These are phyloP conservation scores for Leucoraja ocellata DNA, from an alignment of 2,797 vertebrate genomes.

Conservation along the genomic window DNA sequence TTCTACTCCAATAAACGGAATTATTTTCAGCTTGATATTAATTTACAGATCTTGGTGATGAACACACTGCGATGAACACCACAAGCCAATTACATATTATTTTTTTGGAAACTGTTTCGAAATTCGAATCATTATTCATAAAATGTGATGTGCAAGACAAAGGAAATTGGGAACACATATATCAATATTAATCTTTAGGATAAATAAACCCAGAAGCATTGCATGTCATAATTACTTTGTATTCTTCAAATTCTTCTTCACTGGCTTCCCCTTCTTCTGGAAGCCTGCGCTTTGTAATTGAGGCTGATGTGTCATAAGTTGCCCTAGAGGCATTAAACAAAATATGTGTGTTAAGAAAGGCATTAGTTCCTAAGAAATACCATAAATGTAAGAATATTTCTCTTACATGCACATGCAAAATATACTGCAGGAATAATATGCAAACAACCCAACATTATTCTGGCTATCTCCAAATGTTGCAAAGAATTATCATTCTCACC, in stretches of 20 bases:
- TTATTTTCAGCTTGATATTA: background rate
- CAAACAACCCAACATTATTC: background rate
- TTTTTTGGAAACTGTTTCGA: background rate
- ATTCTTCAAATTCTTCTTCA: slow-evolving; percentile 87
- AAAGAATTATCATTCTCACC: background rate
- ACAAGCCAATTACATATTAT: background rate
- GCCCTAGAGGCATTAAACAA: slow-evolving; percentile 58
- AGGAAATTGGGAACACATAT: background rate
- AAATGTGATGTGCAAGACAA: background rate
- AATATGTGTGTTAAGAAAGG: background rate
- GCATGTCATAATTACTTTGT: slow-evolving; percentile 62
- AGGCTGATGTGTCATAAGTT: slow-evolving; percentile 73
- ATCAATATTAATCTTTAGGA: background rate
- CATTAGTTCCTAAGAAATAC: background rate
- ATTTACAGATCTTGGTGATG: background rate
- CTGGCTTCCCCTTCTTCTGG: slow-evolving; percentile 78
- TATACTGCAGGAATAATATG: background rate
- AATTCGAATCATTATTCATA: background rate
- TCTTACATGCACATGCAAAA: slow-evolving; percentile 32
- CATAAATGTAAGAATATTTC: background rate
- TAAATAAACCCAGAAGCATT: background rate
- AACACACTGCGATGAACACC: background rate
- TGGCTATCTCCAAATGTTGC: background rate
- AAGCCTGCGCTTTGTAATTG: slow-evolving; percentile 71
- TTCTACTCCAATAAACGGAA: background rate